phyloP scores from a whole-genome alignment of 2,113 vertebrate genomes.

The Cranoglanis bouderius region DNA sequence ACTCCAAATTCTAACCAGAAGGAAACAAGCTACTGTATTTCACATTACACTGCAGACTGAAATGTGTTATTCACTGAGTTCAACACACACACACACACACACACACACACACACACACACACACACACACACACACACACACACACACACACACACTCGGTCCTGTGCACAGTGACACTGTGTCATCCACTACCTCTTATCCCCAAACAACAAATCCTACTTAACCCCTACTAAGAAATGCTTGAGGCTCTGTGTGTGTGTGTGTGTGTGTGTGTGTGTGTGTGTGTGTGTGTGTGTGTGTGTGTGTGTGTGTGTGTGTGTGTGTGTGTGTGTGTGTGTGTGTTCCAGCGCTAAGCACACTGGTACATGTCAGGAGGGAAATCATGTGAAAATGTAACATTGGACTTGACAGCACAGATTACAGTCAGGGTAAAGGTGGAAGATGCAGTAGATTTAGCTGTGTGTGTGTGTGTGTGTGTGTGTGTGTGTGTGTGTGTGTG shows the following conservation, averaged over 20 bases:
- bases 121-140: constrained; percentile 25
- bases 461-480: constrained; percentile 33
- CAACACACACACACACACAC: constrained; percentile 15
- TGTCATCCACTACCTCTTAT: neutral
- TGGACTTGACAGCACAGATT: constrained; percentile 43
- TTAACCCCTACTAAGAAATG: constrained; percentile 30
- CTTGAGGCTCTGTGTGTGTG: constrained; percentile 19
- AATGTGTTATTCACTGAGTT: neutral
- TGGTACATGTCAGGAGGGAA: constrained; percentile 42
- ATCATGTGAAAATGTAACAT: constrained; percentile 51
- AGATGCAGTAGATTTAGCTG: constrained; percentile 30
- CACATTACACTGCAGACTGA: neutral
- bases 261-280: constrained; percentile 34
- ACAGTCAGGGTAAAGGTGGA: constrained; percentile 37
- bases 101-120: constrained; percentile 33
- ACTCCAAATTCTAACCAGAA: neutral
- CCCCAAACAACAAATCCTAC: constrained; percentile 24
- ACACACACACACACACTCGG: constrained; percentile 22
- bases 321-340: constrained; percentile 42
- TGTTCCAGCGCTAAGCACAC: constrained; percentile 33
- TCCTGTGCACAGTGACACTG: constrained; percentile 11
- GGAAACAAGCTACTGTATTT: neutral
- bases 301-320: constrained; percentile 35
- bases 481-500: constrained; percentile 26
- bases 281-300: constrained; percentile 41